Evolutionary conservation across 2,888 invertebrate species (phyloP).

Genomic region (Pseudococcus jackbeardsleyi): DNA sequence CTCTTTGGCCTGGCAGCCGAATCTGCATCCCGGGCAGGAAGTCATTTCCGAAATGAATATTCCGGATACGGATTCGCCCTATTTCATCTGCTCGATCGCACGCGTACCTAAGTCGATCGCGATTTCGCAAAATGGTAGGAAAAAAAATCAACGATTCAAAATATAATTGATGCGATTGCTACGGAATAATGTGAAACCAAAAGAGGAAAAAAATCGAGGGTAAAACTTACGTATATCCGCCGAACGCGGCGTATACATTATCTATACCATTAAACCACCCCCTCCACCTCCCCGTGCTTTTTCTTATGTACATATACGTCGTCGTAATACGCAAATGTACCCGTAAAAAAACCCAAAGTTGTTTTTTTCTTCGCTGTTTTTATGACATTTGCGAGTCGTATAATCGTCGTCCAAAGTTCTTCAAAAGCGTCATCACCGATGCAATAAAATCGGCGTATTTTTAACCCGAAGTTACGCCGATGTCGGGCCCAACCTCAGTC

Average conservation of each 20-base stretch:
- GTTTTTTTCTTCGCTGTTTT: neutral
- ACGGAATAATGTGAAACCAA: neutral
- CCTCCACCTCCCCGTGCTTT: neutral
- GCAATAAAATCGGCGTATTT: conserved; percentile 47
- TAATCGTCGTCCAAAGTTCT: conserved; percentile 45
- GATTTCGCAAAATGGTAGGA: neutral
- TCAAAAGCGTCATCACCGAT: conserved; percentile 10
- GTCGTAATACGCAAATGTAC: conserved; percentile 17
- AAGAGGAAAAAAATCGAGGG: conserved; percentile 6
- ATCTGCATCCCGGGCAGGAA: neutral
- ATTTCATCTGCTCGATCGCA: conserved; percentile 43
- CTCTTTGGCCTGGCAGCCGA: neutral
- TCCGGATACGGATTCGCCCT: conserved; percentile 48
- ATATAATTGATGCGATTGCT: conserved; percentile 25
- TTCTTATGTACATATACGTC: conserved; percentile 18
- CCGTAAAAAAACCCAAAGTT: neutral
- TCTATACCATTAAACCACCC: conserved; percentile 23
- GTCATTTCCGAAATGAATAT: conserved; percentile 31
- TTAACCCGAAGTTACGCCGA: neutral
- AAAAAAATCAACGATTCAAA: neutral
- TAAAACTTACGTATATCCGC: conserved; percentile 18
- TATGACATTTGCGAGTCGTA: conserved; percentile 32
- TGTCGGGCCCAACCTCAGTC: neutral
- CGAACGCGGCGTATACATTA: conserved; percentile 10
- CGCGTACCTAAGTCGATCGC: neutral